Base-by-base conservation (phyloP, 1,140 invertebrate species). In the Lepidurus couesii region DNA sequence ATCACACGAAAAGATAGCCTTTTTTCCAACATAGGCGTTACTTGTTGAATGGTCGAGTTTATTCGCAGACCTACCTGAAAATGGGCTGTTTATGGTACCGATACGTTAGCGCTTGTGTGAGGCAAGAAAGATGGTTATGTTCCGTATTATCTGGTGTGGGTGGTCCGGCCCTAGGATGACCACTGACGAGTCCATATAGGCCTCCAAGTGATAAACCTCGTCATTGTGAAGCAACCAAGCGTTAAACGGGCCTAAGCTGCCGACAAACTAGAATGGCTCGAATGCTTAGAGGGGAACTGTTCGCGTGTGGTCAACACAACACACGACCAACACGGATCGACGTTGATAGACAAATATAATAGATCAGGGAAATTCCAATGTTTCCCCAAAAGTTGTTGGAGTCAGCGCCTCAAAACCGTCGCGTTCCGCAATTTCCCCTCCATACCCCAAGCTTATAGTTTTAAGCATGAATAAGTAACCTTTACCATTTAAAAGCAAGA, bases 401-500 rank as follows among this genome's bases (percentile, higher is more conserved):
- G 53, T 65, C 53, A 65, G 47, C 1, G 16, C 53, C 53, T 21
- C 0, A 21, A 65, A 65, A 65, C 53, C 53, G 53, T 65, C 47
- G 47, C 47, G 47, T 65, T 65, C 47, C 21, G 13, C 47, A 65
- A 21, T 13, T 65, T 65, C 53, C 16, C 53, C 21, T 4, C 53
- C 16, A 65, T 65, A 21, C 53, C 53, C 5, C 16, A 21, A 65
- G 53, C 53, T 65, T 65, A 65, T 65, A 21, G 53, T 65, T 34
- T 65, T 65, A 65, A 65, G 53, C 53, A 65, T 65, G 53, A 65
- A 65, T 65, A 65, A 65, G n/a, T 65, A 65, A 65, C 53, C 53
- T 65, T 65, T 65, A 65, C 13, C 53, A 34, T 65, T n/a, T 1
- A 4, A 65, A 65, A 65, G 53, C 53, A 65, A 65, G 53, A 65